Percentiles rank a stretch among this genome's conserved stretches.
These are phyloP conservation scores for Lindbergichthys nudifrons DNA, from an alignment of 2,797 vertebrate species.

Conservation along the genomic window DNA sequence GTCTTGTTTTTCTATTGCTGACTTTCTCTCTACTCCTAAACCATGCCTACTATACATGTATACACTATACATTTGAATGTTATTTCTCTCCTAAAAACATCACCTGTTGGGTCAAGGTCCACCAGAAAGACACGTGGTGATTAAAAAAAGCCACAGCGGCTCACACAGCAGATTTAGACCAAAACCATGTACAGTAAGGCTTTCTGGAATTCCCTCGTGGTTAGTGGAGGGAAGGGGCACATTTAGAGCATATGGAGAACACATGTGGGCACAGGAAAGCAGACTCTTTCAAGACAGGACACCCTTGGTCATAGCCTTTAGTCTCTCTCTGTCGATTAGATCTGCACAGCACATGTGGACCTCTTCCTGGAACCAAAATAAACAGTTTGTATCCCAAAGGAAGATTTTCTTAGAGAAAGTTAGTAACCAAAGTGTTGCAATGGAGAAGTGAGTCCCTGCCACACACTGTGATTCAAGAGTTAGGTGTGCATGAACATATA, in stretches of 20 bases:
- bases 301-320: constrained; percentile 42
- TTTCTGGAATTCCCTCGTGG: constrained; percentile 75
- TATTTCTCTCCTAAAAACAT: constrained; percentile 44
- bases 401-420: constrained; percentile 26
- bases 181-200: constrained; percentile 65
- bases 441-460: constrained; percentile 10
- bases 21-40: background rate
- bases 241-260: constrained; percentile 71
- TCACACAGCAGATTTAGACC: constrained; percentile 58
- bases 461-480: constrained; percentile 8
- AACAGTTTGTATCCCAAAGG: constrained; percentile 45
- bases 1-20: background rate
- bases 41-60: background rate
- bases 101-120: constrained; percentile 74
- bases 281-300: constrained; percentile 63
- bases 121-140: constrained; percentile 52
- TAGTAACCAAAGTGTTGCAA: constrained; percentile 5
- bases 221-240: constrained; percentile 69
- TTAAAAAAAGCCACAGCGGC: constrained; percentile 62
- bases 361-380: constrained; percentile 64
- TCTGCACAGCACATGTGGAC: constrained; percentile 53
- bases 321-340: constrained; percentile 57
- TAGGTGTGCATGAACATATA: background rate
- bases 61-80: background rate
- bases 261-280: constrained; percentile 76